Conservation (phyloP, 2,113 vertebrate species). For the Mirza zaza region DNA sequence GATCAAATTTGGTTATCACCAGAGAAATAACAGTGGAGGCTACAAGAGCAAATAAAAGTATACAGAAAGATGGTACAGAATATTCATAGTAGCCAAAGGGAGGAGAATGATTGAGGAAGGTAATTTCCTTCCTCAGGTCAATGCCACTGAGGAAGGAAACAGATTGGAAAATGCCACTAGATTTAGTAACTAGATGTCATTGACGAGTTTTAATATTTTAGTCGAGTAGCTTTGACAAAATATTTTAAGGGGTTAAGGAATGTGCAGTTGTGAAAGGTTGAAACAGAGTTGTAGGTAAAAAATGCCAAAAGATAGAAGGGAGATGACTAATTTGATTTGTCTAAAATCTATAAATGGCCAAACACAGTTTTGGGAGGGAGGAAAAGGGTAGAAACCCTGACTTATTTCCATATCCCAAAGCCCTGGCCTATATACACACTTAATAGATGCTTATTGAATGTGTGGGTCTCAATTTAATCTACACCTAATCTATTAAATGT, state of each 20-base stretch:
- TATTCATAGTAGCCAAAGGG: not conserved
- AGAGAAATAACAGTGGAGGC: not conserved
- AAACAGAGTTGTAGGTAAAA: not conserved
- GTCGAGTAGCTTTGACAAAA: not conserved
- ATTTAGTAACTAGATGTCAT: not conserved
- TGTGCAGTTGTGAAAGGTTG: not conserved
- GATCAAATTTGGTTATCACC: not conserved
- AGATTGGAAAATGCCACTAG: not conserved
- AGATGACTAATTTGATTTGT: not conserved
- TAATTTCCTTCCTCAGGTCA: too few species aligned
- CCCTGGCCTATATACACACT: not conserved
- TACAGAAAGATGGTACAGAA: not conserved
- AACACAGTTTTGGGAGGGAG: not conserved
- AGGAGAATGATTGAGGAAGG: accelerated
- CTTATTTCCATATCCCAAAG: not conserved
- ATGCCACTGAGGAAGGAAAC: not conserved
- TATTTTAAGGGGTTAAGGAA: not conserved
- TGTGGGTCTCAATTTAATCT: not conserved
- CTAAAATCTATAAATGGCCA: not conserved
- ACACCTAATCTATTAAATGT: not conserved
- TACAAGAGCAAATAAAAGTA: not conserved
- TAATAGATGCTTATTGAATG: not conserved
- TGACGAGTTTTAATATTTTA: not conserved
- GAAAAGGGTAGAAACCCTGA: not conserved
- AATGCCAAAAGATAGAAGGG: not conserved